Evolutionary conservation across 1,140 invertebrate species (phyloP), one percentile per base, ranked within the genome.

Genomic region (Phymastichus coffea): DNA sequence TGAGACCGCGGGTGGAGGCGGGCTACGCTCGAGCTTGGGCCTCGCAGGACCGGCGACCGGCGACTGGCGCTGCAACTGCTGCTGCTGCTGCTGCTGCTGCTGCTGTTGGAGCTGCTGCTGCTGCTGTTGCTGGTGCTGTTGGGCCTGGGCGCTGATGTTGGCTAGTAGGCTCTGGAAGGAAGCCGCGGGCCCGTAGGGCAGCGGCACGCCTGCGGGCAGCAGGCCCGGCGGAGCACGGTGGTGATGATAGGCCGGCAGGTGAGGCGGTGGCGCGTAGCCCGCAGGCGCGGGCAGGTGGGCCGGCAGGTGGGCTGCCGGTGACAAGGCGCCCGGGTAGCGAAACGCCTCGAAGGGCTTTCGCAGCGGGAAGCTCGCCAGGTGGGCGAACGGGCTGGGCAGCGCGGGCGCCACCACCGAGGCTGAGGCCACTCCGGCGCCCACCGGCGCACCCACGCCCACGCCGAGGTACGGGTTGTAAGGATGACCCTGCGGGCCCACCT

Each of bases 401-500:
- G 88, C 85, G 4, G 88, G 86, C 15, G 88, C 85, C 55, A 87
- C 81, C 2, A 86, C 85, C 1, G 87, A 82, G 12, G 79, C 66
- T 26, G 77, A 71, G n/a, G 84, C 76, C 51, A 87, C 82, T 46
- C 81, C 83, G 30, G 82, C 81, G 12, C 28, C 28, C 12, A 33
- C 12, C 19, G 77, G 71, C 12, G 84, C 78, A 17, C 77, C 71
- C 12, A 84, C 78, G 26, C 82, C 82, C 23, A 83, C 80, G 38
- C 82, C 85, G 56, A 92, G 70, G 78, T 92, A 94, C 0, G 91
- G 90, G 76, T 89, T 92, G 83, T 94, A 95, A 1, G 93, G 93
- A 75, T 95, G 93, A 12, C 83, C 89, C 69, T 93, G 89, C 0
- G 93, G 93, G 1, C 93, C 92, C 67, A 95, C 93, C 80, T 95